A percentile compares a stretch with the other conserved stretches of the same genome.
Conservation (phyloP, 1,140 invertebrate genomes). For the Sarcophaga peregrina region DNA sequence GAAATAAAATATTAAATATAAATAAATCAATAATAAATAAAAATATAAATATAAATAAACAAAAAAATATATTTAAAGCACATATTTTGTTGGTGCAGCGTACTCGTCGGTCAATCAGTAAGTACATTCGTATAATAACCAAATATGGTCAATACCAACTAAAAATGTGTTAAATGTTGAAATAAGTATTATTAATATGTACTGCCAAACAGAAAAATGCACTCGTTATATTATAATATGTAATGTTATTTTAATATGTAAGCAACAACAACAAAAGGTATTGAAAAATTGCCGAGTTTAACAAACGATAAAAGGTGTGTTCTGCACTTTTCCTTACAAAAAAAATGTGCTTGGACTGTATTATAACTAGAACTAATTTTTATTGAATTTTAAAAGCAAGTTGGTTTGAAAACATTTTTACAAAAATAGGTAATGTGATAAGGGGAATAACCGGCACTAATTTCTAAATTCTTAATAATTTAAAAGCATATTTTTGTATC, state of each 20-base stretch:
- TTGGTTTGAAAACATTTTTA: no score
- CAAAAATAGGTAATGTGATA: no score
- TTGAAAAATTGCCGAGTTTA: background rate
- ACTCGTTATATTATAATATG: no score
- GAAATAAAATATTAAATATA: background rate
- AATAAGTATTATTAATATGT: slow-evolving; percentile 45
- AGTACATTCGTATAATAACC: slow-evolving; percentile 20
- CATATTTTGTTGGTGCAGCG: background rate
- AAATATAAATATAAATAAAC: background rate
- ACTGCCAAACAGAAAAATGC: no score
- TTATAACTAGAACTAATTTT: no score
- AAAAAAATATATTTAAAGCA: background rate
- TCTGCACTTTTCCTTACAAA: no score
- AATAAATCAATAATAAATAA: slow-evolving; percentile 9
- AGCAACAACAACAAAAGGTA: slow-evolving; percentile 1
- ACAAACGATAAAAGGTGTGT: no score
- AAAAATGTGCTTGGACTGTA: no score
- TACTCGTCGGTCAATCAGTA: background rate
- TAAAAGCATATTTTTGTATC: no score
- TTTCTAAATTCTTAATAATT: no score
- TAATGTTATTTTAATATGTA: background rate
- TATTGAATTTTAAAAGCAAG: no score
- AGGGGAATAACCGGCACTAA: no score
- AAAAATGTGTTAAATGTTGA: slow-evolving; percentile 46
- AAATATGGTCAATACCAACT: slow-evolving; percentile 51